Conservation (phyloP, 2,797 vertebrate genomes). For the Phylloscopus collybita region DNA sequence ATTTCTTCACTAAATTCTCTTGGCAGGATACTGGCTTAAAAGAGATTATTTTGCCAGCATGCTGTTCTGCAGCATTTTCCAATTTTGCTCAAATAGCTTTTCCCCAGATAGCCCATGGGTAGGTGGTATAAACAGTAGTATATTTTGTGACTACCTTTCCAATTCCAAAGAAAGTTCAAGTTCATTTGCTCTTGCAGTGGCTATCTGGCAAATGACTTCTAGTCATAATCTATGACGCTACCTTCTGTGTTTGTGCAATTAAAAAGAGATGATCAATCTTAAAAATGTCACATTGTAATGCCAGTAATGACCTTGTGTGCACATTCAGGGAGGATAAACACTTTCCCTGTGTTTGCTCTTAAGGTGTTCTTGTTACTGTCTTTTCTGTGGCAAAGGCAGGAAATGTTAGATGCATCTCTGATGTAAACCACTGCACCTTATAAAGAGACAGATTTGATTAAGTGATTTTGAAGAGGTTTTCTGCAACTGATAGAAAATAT, state of each 20-base stretch:
- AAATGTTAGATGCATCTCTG: neutral
- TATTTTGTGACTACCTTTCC: neutral
- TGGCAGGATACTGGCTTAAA: neutral
- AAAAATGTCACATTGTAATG: neutral
- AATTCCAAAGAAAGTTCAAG: neutral
- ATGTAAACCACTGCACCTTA: neutral
- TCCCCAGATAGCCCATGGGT: neutral
- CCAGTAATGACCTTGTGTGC: neutral
- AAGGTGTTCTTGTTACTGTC: neutral
- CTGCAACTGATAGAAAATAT: neutral
- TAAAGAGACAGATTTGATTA: neutral
- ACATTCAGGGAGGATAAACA: neutral
- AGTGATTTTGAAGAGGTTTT: neutral
- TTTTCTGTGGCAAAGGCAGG: neutral
- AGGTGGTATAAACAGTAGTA: neutral
- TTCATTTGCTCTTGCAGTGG: neutral
- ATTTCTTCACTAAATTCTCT: neutral
- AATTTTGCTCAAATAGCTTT: neutral
- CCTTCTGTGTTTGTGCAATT: neutral
- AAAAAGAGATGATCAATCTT: neutral
- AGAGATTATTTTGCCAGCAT: neutral
- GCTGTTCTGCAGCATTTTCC: neutral
- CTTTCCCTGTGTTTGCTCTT: neutral
- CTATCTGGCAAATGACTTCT: neutral
- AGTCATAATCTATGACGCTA: neutral